These are phyloP conservation scores for Drosophila azteca DNA, from an alignment of 1,140 invertebrate species.

Conservation along the genomic window DNA sequence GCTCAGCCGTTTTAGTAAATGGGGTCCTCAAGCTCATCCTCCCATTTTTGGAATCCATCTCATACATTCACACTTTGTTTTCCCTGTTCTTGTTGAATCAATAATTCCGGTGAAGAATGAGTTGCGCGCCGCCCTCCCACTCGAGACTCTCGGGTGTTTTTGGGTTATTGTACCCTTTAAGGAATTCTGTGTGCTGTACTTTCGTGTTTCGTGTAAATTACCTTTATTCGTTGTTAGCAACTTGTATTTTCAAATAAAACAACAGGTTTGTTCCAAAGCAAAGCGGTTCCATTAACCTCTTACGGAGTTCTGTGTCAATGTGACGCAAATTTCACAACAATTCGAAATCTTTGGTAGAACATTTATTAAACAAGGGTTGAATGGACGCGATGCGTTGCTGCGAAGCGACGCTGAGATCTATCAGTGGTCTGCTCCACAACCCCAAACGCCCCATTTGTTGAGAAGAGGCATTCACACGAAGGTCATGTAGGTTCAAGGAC, in stretches of 20 bases:
- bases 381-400: constrained; percentile 14
- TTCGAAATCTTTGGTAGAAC: constrained; percentile 30
- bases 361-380: constrained; percentile 33
- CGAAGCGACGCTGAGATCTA: neutral
- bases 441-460: no score
- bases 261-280: constrained; percentile 53
- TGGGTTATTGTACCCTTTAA: constrained; percentile 34
- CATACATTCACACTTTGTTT: constrained; percentile 6
- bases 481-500: no score
- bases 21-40: no score
- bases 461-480: no score
- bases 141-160: constrained; percentile 11
- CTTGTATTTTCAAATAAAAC: constrained; percentile 45
- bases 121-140: constrained; percentile 22
- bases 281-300: constrained; percentile 56
- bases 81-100: constrained; percentile 38
- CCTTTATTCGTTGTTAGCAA: constrained; percentile 41
- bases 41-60: no score
- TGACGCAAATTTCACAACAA: constrained; percentile 50
- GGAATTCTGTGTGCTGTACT: constrained; percentile 15
- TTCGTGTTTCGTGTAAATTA: constrained; percentile 35
- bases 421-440: no score
- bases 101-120: constrained; percentile 18
- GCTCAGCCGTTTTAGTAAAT: no score
- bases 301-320: constrained; percentile 45